Conservation (phyloP, 1,140 invertebrate species). For the Archivesica marissinica region DNA sequence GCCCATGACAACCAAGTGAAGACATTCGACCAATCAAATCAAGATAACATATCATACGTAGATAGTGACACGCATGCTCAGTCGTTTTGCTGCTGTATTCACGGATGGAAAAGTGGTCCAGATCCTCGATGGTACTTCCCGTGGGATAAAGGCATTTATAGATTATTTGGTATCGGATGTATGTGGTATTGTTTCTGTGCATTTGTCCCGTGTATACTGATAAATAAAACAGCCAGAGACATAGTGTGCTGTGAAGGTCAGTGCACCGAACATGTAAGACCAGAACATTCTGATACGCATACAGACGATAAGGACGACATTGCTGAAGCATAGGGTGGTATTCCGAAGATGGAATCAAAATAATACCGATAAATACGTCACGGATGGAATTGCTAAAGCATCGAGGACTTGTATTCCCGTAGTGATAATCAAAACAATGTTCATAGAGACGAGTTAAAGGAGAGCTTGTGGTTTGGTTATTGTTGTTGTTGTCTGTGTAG, state of each 20-base stretch:
- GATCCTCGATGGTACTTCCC: constrained; percentile 61
- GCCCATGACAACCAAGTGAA: background rate
- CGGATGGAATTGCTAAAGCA: too few species aligned
- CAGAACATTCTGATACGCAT: background rate
- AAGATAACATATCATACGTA: constrained; percentile 44
- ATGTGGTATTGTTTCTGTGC: constrained; percentile 59
- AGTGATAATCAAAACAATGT: too few species aligned
- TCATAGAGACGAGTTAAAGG: too few species aligned
- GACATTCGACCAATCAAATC: background rate
- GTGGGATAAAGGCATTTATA: constrained; percentile 57
- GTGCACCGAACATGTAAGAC: constrained; percentile 8
- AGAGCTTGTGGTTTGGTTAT: too few species aligned
- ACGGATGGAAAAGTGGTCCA: constrained; percentile 46
- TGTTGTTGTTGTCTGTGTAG: too few species aligned
- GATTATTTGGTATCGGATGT: constrained; percentile 37
- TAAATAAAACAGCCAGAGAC: constrained; percentile 29
- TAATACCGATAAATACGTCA: too few species aligned
- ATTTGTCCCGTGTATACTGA: constrained; percentile 43
- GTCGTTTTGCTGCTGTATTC: constrained; percentile 53
- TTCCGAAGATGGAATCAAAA: too few species aligned
- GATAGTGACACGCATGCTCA: constrained; percentile 60
- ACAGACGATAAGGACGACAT: constrained; percentile 22
- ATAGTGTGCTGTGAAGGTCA: constrained; percentile 55
- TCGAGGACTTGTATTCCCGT: too few species aligned
- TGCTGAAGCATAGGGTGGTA: constrained; percentile 51